Evolutionary conservation across 2,797 vertebrate genomes (phyloP).

Genomic region (Acanthurus leucopareius): DNA sequence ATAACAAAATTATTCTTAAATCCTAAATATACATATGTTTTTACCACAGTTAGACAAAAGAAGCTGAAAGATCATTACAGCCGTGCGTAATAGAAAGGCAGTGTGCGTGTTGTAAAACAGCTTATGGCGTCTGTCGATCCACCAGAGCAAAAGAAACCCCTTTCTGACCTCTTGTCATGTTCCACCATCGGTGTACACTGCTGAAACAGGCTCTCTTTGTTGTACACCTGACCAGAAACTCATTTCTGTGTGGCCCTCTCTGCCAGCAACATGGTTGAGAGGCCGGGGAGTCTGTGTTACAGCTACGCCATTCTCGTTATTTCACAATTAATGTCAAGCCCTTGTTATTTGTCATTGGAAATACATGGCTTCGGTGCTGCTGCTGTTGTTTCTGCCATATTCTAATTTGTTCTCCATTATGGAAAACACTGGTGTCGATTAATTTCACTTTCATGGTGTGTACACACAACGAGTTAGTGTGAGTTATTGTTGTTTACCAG

Average conservation of each 20-base stretch:
- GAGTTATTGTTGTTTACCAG: conserved; percentile 81
- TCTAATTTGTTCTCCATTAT: conserved; percentile 90
- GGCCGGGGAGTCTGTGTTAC: conserved; percentile 76
- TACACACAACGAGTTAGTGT: conserved; percentile 83
- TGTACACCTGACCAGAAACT: conserved; percentile 84
- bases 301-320: conserved; percentile 82
- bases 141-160: conserved; percentile 49
- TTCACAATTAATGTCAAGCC: conserved; percentile 88
- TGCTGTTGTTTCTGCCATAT: conserved; percentile 85
- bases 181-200: conserved; percentile 66
- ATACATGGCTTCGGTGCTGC: conserved; percentile 76
- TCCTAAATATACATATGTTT: not conserved
- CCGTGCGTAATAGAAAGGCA: conserved; percentile 22
- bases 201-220: conserved; percentile 74
- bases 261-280: conserved; percentile 69
- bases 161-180: conserved; percentile 81
- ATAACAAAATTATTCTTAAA: no score
- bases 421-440: conserved; percentile 87
- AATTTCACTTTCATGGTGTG: conserved; percentile 87
- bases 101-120: conserved; percentile 61
- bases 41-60: conserved; percentile 39
- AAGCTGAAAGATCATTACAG: conserved; percentile 44
- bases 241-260: conserved; percentile 70
- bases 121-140: conserved; percentile 70
- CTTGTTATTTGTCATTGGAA: conserved; percentile 86